Percentiles rank a stretch among this genome's conserved stretches.
phyloP scores from a whole-genome alignment of 1,140 invertebrate genomes.

The Acromyrmex charruanus region DNA sequence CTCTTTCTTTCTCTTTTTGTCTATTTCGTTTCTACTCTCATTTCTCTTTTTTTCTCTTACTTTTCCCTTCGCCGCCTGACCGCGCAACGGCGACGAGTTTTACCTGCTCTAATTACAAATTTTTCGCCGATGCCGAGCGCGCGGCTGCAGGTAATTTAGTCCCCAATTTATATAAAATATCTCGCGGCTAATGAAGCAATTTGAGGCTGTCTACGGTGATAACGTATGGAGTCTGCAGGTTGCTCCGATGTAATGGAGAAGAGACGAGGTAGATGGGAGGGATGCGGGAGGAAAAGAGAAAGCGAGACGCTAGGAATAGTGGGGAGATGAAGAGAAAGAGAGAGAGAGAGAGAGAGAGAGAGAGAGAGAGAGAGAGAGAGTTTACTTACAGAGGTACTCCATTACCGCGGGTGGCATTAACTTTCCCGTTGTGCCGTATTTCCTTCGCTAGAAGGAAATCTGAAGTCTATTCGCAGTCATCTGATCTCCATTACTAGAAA shows the following conservation, averaged over 20 bases:
- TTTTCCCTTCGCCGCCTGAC: conserved; percentile 13
- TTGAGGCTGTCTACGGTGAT: conserved; percentile 84
- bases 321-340: conserved; percentile 37
- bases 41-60: conserved; percentile 11
- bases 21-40: conserved; percentile 8
- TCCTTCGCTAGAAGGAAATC: conserved; percentile 66
- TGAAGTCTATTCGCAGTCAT: conserved; percentile 60
- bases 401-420: conserved; percentile 71
- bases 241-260: conserved; percentile 79
- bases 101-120: conserved; percentile 84
- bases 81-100: conserved; percentile 61
- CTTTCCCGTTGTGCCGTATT: conserved; percentile 65
- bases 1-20: conserved; percentile 3
- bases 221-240: conserved; percentile 84
- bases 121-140: conserved; percentile 77
- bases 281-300: neutral
- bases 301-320: neutral
- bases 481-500: conserved; percentile 58
- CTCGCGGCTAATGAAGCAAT: conserved; percentile 86
- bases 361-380: conserved; percentile 56
- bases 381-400: conserved; percentile 72
- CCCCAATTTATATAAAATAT: conserved; percentile 87
- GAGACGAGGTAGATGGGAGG: conserved; percentile 49
- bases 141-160: conserved; percentile 82
- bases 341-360: conserved; percentile 26